Evolutionary conservation across 1,140 invertebrate genomes (phyloP).

Genomic region (Eriocheir sinensis): DNA sequence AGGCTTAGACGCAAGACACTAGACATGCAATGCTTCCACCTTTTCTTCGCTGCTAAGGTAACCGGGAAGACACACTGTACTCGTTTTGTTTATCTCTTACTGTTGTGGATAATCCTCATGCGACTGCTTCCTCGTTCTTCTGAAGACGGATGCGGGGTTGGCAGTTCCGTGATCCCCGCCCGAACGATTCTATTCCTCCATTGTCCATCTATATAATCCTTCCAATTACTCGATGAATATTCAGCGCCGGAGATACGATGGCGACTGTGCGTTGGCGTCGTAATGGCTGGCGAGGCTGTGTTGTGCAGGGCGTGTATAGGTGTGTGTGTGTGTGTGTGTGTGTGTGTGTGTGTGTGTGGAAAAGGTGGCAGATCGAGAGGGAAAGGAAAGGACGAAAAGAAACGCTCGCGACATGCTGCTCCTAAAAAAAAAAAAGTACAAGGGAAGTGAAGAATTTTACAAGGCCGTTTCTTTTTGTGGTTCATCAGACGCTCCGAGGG

Average conservation of each 20-base stretch:
- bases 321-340: slow-evolving; percentile 1
- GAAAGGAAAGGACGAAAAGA: neutral
- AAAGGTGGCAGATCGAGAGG: too few relatives aligned
- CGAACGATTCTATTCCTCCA: slow-evolving; percentile 31
- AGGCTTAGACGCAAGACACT: too few relatives aligned
- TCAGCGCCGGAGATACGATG: slow-evolving; percentile 24
- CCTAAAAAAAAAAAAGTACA: too few relatives aligned
- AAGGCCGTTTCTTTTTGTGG: too few relatives aligned
- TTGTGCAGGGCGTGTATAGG: neutral
- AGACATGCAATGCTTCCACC: too few relatives aligned
- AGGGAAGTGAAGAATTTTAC: too few relatives aligned
- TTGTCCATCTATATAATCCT: slow-evolving; percentile 61
- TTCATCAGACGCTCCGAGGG: too few relatives aligned
- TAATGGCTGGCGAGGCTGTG: slow-evolving; percentile 10
- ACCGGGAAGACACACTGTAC: too few relatives aligned
- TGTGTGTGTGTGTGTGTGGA: neutral
- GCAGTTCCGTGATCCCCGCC: neutral
- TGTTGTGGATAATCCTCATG: too few relatives aligned
- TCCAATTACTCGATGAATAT: slow-evolving; percentile 46
- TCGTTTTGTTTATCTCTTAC: too few relatives aligned
- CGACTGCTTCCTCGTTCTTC: neutral
- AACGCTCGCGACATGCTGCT: neutral
- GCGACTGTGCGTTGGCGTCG: neutral
- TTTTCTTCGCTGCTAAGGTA: too few relatives aligned
- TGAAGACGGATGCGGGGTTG: slow-evolving; percentile 28